Evolutionary conservation across 2,888 invertebrate genomes (phyloP).

Genomic region (Eupithecia centaureata): DNA sequence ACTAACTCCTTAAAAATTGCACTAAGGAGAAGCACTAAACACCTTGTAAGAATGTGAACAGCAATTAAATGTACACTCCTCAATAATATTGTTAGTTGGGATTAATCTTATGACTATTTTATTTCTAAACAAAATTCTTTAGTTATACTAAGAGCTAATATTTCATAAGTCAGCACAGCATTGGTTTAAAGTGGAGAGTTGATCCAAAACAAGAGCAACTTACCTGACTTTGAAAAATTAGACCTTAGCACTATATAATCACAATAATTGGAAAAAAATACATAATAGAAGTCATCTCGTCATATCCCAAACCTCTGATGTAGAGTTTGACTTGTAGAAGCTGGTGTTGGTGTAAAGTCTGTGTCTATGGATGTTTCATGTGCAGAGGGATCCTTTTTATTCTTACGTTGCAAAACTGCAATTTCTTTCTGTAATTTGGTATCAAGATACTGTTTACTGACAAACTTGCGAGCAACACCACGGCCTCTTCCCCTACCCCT

Average conservation of each 20-base stretch:
- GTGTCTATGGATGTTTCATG: conserved; percentile 55
- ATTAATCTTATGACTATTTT: conserved; percentile 6
- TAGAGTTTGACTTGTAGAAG: conserved; percentile 70
- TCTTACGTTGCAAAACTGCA: conserved; percentile 75
- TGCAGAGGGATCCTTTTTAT: conserved; percentile 35
- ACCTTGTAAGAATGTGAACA: background rate
- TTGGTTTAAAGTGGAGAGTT: background rate
- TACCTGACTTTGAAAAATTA: background rate
- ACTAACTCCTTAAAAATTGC: background rate
- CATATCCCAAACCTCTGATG: conserved; percentile 74
- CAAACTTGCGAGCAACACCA: conserved; percentile 70
- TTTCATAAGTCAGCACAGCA: background rate
- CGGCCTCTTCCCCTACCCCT: conserved; percentile 69
- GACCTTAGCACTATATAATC: conserved; percentile 14
- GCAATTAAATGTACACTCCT: background rate
- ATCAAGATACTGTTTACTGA: conserved; percentile 72
- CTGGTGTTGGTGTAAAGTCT: conserved; percentile 71
- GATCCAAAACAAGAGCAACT: too few species aligned
- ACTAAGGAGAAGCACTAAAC: background rate
- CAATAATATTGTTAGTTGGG: conserved; percentile 1
- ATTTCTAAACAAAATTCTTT: background rate
- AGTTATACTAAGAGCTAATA: background rate
- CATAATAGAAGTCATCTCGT: conserved; percentile 19
- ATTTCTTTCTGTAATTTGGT: conserved; percentile 76
- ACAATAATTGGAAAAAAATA: conserved; percentile 27